Conservation (phyloP, 2,113 vertebrate genomes). For the western clawed frog (Xenopus tropicalis) region UCB_Xtro_10.0 CM004449.2:63207501-63208000, state of each 20-base stretch:
- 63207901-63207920: no score
- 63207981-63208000: no score
- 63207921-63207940: no score
- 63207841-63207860: no score
- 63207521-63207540: no score
- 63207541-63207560: neutral
- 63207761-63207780: conserved; percentile 4
- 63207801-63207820: neutral
- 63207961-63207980: no score
- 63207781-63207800: conserved; percentile 20
- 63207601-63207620: neutral
- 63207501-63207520: no score
- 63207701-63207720: conserved; percentile 16
- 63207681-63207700: conserved; percentile 5
- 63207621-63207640: neutral
- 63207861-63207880: no score
- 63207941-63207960: no score
- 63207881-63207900: no score
- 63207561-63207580: neutral
- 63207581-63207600: neutral
- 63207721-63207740: neutral
- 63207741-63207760: neutral
- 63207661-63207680: neutral
- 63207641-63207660: neutral
- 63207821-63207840: neutral